Evolutionary conservation across 2,113 vertebrate genomes (phyloP), one percentile per base, ranked within the genome.

Genomic region (Pyxicephalus adspersus): DNA sequence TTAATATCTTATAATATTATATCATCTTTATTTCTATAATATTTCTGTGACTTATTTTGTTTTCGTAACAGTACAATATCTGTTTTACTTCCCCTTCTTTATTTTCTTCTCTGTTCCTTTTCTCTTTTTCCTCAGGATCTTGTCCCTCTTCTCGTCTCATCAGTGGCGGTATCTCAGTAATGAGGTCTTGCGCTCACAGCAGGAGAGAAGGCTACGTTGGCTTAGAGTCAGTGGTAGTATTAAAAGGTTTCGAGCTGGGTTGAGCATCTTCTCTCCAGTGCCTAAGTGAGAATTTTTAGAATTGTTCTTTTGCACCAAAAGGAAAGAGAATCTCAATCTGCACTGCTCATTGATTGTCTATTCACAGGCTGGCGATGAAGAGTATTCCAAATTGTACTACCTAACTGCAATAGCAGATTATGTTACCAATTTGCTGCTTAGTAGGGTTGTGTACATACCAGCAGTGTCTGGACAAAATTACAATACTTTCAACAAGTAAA

Each of bases 131-230:
- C 23, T 15, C 77, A 99, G 98, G 90, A 98, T 99, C 89, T 91
- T 99, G 90, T 95, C 95, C 86, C 95, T 97, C 85, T 99, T 99
- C 89, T 98, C 96, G 0, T 96, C 97, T 5, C 98, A 99, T 91
- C 98, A 99, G 93, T 99, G 98, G 98, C 98, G 98, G 86, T 96
- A 99, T 84, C 96, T 99, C 84, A 99, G 97, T 92, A 99, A 99
- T 26, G 98, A 99, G 90, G 97, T 98, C 91, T 92, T 99, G 84
- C 98, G 99, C 87, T 96, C 95, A 68, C 98, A 99, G 91, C 98
- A 99, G 86, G 97, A 99, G 89, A 99, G 99, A 87, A 92, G 98
- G 51, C 96, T 98, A 90, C 97, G 96, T 90, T 99, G 97, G 98
- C 98, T 99, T 92, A 98, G 98, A 91, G 94, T 97, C 0, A 96